These are phyloP conservation scores for Zelleria hepariella DNA, from an alignment of 2,888 invertebrate species.

Conservation along the genomic window DNA sequence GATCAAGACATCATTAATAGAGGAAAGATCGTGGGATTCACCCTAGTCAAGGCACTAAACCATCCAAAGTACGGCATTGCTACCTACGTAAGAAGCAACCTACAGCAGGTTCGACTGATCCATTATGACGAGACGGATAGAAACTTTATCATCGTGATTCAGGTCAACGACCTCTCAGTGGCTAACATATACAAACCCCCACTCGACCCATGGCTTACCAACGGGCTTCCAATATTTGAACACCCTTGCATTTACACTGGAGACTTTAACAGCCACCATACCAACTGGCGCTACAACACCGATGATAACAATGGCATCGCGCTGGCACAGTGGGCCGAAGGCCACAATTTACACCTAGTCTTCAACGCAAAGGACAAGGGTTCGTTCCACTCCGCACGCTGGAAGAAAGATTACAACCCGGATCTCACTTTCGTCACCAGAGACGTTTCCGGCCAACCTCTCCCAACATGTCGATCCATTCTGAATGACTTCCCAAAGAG, in stretches of 20 bases:
- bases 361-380: slow-evolving; percentile 4
- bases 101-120: too few species aligned
- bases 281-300: not conserved
- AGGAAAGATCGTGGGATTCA: not conserved
- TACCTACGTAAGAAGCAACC: not conserved
- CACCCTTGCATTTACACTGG: too few species aligned
- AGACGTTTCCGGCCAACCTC: not conserved
- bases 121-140: too few species aligned
- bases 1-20: not conserved
- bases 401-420: slow-evolving; percentile 2
- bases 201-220: not conserved
- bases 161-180: not conserved
- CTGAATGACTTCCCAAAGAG: slow-evolving; percentile 4
- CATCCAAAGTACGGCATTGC: slow-evolving; percentile 3
- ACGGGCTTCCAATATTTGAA: not conserved
- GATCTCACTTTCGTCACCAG: not conserved
- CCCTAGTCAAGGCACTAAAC: not conserved
- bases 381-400: slow-evolving; percentile 2
- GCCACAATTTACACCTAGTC: not conserved
- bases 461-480: not conserved
- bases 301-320: too few species aligned
- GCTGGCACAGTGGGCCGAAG: slow-evolving; percentile 3
- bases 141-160: too few species aligned
- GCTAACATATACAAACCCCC: slow-evolving; percentile 2
- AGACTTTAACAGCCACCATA: not conserved